These are phyloP conservation scores for Garrulus glandarius DNA, from an alignment of 2,797 vertebrate genomes.

Conservation along the genomic window DNA sequence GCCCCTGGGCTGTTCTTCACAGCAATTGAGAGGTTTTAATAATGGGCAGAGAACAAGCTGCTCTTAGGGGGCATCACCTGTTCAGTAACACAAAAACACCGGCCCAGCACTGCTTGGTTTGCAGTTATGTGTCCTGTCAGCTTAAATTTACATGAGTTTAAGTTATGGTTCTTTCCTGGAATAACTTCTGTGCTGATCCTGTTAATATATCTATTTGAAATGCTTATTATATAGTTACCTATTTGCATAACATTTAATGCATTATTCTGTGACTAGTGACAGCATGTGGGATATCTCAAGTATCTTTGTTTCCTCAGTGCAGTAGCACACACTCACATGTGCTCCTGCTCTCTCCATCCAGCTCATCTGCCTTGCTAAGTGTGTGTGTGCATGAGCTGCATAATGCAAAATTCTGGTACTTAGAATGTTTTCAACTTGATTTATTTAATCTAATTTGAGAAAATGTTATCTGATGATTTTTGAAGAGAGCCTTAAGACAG, in stretches of 20 bases:
- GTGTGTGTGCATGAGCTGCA: background rate
- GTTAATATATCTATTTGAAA: background rate
- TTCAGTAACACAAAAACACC: background rate
- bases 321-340: accelerated
- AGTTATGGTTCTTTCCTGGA: background rate
- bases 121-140: background rate
- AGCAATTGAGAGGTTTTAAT: constrained; percentile 60
- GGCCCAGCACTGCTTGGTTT: background rate
- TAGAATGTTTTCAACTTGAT: constrained; percentile 8
- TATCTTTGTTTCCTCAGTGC: background rate
- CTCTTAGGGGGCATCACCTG: constrained; percentile 80
- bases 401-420: background rate
- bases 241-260: background rate
- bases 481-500: constrained; percentile 51
- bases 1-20: constrained; percentile 47
- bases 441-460: constrained; percentile 43
- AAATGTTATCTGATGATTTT: constrained; percentile 48
- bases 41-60: constrained; percentile 42
- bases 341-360: background rate
- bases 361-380: background rate
- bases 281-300: background rate
- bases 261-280: background rate
- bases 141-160: background rate
- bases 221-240: background rate
- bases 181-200: background rate